Evolutionary conservation across 1,140 invertebrate species (phyloP).

Genomic region (Bombus haemorrhoidalis): DNA sequence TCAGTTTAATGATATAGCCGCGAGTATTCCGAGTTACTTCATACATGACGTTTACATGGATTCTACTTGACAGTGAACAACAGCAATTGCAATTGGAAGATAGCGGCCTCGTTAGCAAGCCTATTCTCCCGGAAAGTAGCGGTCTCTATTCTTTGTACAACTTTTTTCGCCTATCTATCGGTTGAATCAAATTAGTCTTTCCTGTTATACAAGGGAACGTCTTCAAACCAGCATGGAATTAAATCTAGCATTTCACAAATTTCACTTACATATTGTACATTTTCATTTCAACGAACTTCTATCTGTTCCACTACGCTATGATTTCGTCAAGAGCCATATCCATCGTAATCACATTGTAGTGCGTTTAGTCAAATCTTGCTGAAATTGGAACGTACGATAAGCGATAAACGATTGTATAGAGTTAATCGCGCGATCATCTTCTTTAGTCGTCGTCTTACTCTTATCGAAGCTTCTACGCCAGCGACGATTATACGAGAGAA

Average conservation of each 20-base stretch:
- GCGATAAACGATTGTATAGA: no score
- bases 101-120: not conserved
- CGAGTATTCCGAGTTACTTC: not conserved
- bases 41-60: conserved; percentile 6
- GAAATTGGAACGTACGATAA: no score
- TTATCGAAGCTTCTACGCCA: not conserved
- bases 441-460: not conserved
- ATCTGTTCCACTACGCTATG: no score
- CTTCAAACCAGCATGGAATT: not conserved
- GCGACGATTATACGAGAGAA: not conserved
- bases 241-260: not conserved
- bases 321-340: no score
- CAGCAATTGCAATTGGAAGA: conserved; percentile 2
- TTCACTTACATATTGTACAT: not conserved
- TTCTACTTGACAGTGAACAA: not conserved
- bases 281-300: not conserved
- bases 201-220: not conserved
- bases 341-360: no score
- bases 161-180: not conserved
- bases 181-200: conserved; percentile 5
- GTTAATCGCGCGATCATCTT: not conserved
- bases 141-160: not conserved
- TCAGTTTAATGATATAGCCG: not conserved
- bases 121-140: conserved; percentile 10
- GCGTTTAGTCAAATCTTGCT: no score